Base-by-base conservation (phyloP, 2,888 invertebrate genomes). In the Azorinus chamasolen region DNA sequence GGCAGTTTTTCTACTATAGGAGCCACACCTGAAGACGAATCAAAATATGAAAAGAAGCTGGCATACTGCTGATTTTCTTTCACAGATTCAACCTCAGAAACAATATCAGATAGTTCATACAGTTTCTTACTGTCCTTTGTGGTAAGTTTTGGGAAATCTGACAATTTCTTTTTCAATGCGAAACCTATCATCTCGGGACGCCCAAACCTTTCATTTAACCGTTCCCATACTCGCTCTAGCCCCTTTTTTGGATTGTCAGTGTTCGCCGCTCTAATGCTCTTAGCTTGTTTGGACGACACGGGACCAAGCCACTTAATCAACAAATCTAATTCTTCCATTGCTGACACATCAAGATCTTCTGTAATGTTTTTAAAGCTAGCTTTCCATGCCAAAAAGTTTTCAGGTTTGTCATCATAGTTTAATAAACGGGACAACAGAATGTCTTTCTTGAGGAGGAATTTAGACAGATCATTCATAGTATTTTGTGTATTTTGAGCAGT, bases 1-100 rank as follows among this genome's bases (percentile, higher is more conserved):
- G n/a, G n/a, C n/a, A n/a, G n/a, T n/a, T 83, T 86, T n/a, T 43
- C n/a, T 2, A 84, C 68, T 1, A 86, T 80, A 0, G 79, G 78
- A 2, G 51, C 48, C 2, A 84, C 68, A 5, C 83, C 80, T 14
- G 68, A n/a, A 25, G 83, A 75, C 1, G 77, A 64, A 37, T 85
- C 76, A 53, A 70, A 77, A 50, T 79, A 83, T 12, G 73, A 57
- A n/a, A 85, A 57, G 4, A 69, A 24, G 2, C 58, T 4, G 1
- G 41, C 45, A 51, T 72, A 83, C 14, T 58, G 62, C 0, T 50
- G 59, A 18, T 83, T 53, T 37, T 59, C 53, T 45, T 81, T 81
- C 41, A 74, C 12, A 3, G 58, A 51, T 51, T 86, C 59, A 8
- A 63, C 66, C 55, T 79, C 65, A 32, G 22, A 51, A 0, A 58